Evolutionary conservation across 2,797 vertebrate species (phyloP).

Genomic region (Centroberyx gerrardi): DNA sequence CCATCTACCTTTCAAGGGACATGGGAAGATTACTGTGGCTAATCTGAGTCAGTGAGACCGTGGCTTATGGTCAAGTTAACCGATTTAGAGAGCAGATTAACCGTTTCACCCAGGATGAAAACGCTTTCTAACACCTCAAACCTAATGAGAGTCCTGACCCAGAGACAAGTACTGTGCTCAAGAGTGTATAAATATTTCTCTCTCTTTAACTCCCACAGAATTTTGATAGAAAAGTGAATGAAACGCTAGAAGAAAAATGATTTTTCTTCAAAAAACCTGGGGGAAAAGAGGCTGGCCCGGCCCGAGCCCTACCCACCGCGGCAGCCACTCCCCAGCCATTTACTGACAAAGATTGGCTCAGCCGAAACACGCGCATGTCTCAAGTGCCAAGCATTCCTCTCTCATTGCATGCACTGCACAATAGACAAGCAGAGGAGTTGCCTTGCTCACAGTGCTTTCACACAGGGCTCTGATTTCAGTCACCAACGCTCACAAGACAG

Average conservation of each 20-base stretch:
- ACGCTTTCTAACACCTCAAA: constrained; percentile 12
- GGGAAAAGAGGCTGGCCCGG: constrained; percentile 18
- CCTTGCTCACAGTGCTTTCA: constrained; percentile 45
- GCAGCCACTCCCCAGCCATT: constrained; percentile 55
- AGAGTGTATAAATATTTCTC: background rate
- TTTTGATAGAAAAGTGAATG: background rate
- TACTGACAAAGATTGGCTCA: constrained; percentile 56
- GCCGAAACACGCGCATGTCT: constrained; percentile 53
- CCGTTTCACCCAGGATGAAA: constrained; percentile 25
- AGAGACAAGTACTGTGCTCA: background rate
- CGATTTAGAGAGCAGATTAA: constrained; percentile 53
- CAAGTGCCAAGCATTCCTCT: constrained; percentile 62
- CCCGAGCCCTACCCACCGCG: constrained; percentile 35
- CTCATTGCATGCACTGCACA: constrained; percentile 47
- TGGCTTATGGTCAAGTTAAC: constrained; percentile 50
- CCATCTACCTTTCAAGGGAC: constrained; percentile 4
- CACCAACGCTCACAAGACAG: constrained; percentile 13
- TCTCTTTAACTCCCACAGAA: background rate
- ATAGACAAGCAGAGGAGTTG: constrained; percentile 50
- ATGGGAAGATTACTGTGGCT: constrained; percentile 38
- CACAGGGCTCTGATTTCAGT: constrained; percentile 64
- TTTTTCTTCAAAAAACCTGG: constrained; percentile 11
- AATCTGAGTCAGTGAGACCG: constrained; percentile 63
- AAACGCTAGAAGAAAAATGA: background rate
- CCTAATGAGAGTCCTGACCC: background rate